A percentile compares a stretch with the other conserved stretches of the same genome.
These are phyloP conservation scores for Megalops cyprinoides DNA, from an alignment of 2,797 vertebrate genomes.

Conservation along the genomic window DNA sequence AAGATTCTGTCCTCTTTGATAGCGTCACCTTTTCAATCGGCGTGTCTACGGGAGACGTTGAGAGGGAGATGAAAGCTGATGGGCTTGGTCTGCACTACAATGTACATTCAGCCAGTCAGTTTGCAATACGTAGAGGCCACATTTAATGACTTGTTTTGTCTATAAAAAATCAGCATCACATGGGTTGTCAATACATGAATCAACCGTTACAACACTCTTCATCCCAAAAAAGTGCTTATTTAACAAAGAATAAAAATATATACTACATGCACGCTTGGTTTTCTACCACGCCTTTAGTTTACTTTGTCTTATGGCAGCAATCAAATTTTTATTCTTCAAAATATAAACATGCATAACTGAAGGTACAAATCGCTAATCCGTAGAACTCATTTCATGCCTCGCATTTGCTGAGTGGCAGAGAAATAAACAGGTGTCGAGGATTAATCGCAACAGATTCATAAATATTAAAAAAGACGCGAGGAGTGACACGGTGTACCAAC, in stretches of 20 bases:
- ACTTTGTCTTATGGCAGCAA: too few species aligned
- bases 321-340: slow-evolving; percentile 2
- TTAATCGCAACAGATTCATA: slow-evolving; percentile 30
- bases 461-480: neutral
- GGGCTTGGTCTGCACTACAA: slow-evolving; percentile 32
- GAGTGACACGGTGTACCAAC: slow-evolving; percentile 14
- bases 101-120: slow-evolving; percentile 46
- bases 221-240: neutral
- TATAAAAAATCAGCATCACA: neutral
- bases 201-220: neutral
- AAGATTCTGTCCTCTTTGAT: slow-evolving; percentile 48
- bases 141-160: slow-evolving; percentile 14
- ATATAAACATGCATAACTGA: slow-evolving; percentile 22
- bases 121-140: slow-evolving; percentile 3
- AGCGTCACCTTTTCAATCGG: slow-evolving; percentile 53
- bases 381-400: neutral
- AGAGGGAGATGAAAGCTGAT: slow-evolving; percentile 14
- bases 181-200: neutral
- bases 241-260: neutral
- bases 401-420: neutral
- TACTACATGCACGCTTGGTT: too few species aligned
- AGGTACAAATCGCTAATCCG: slow-evolving; percentile 20
- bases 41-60: slow-evolving; percentile 34
- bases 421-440: slow-evolving; percentile 30
- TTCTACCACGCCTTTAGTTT: too few species aligned